Conservation (phyloP, 1,140 invertebrate species). For the Mesaphorura yosii region DNA sequence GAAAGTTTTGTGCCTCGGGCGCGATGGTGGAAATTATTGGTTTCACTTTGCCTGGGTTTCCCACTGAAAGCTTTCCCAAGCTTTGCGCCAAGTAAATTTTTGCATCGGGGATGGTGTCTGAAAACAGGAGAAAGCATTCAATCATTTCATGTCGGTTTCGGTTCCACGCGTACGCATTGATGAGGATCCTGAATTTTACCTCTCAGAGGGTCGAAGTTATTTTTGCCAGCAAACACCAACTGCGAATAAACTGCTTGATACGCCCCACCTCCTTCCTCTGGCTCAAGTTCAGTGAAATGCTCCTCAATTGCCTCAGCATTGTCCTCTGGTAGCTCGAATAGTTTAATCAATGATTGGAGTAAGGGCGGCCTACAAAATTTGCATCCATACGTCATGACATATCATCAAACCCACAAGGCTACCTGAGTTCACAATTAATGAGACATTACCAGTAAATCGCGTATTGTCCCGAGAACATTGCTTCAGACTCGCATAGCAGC, state of each 20-base stretch:
- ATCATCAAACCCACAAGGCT: background rate
- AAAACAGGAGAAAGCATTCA: conserved; percentile 11
- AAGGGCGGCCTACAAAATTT: conserved; percentile 41
- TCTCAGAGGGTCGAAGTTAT: too few species aligned
- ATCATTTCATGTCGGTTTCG: too few species aligned
- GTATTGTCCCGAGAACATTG: conserved; percentile 53
- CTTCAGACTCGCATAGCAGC: conserved; percentile 62
- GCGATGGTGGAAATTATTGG: conserved; percentile 34
- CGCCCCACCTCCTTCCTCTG: conserved; percentile 55
- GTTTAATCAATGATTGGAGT: conserved; percentile 60
- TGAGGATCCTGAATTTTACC: too few species aligned
- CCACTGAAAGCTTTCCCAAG: conserved; percentile 49
- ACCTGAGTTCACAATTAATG: conserved; percentile 2
- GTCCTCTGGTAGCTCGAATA: conserved; percentile 81
- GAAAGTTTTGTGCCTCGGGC: conserved; percentile 25
- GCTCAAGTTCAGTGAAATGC: conserved; percentile 74
- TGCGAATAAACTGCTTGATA: conserved; percentile 85
- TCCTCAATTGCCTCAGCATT: conserved; percentile 65
- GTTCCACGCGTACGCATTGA: too few species aligned
- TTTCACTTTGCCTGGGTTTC: conserved; percentile 49
- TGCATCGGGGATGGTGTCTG: conserved; percentile 46
- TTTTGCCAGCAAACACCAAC: conserved; percentile 66
- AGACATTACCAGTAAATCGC: conserved; percentile 47
- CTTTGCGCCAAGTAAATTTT: conserved; percentile 58
- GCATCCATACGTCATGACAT: background rate